Conservation (phyloP, 2,113 vertebrate species). For the Electrona antarctica region DNA sequence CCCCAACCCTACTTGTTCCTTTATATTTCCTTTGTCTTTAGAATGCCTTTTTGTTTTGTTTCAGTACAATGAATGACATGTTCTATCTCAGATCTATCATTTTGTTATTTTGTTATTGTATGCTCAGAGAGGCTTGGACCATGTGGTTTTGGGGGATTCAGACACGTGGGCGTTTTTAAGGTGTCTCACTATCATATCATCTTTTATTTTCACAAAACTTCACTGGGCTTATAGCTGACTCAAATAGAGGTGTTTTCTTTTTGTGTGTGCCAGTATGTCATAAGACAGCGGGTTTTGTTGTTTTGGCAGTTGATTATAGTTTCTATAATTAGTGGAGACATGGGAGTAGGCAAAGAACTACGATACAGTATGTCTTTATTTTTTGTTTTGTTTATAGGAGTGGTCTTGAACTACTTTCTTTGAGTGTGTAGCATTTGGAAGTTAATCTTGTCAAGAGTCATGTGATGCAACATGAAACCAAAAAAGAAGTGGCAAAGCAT, state of each 20-base stretch:
- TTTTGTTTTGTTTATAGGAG: constrained; percentile 6
- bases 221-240: background rate
- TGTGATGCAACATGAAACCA: no score
- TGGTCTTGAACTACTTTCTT: constrained; percentile 23
- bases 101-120: no score
- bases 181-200: background rate
- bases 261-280: background rate
- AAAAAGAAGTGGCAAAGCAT: no score
- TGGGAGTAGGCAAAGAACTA: constrained; percentile 8
- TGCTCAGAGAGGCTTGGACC: background rate
- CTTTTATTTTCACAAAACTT: constrained; percentile 4
- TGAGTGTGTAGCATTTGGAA: constrained; percentile 15
- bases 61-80: no score
- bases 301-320: constrained; percentile 17
- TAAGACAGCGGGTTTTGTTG: background rate
- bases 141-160: constrained; percentile 12
- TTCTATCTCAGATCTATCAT: no score
- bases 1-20: no score
- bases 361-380: background rate
- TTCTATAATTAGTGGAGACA: constrained; percentile 31
- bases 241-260: background rate
- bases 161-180: background rate
- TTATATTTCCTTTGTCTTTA: no score
- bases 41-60: no score
- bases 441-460: background rate